Evolutionary conservation across 2,113 vertebrate species (phyloP), one percentile per base, ranked within the genome.

Genomic region (Vidua chalybeata): DNA sequence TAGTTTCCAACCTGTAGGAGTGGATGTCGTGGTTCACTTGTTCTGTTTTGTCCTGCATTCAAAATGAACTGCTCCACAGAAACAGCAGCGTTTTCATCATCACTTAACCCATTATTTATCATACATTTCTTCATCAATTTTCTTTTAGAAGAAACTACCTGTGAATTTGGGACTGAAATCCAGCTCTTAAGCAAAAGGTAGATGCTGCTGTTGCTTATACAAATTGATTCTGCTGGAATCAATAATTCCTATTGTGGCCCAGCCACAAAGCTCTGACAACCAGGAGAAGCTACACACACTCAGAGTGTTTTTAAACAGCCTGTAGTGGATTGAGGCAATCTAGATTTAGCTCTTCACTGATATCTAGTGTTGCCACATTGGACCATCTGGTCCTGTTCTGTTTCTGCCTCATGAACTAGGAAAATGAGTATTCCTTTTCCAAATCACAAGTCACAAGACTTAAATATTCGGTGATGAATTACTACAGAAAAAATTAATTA

Each of bases 391-490:
- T 78, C 77, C 69, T 91, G 48, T 59, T 95, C 89, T 87, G 27
- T 90, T 97, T 96, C 90, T 97, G 94, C 93, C 84, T 96, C 95
- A 89, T 96, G 92, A 91, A 79, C 58, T 21, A 41, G 74, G 87
- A 94, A 96, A 94, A 96, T 87, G 94, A 93, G 82, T 15, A 69
- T 87, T 85, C 58, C 84, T 88, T 68, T 94, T 94, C 95, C 93
- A 93, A 97, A 81, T 55, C 91, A 75, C 51, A 51, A 92, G 64
- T 59, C 79, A 90, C 61, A 10, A 81, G 73, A 89, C 39, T 93
- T 92, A 94, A 94, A 95, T 89, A 89, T 84, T 92, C 43, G 12
- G 56, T 96, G 94, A 95, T 93, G 46, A 94, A 97, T 96, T 90
- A 64, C 80, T 89, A 77, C 73, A 91, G 80, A 87, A 96, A 94